Conservation (phyloP, 1,140 invertebrate genomes). For the Penaeus vannamei region DNA sequence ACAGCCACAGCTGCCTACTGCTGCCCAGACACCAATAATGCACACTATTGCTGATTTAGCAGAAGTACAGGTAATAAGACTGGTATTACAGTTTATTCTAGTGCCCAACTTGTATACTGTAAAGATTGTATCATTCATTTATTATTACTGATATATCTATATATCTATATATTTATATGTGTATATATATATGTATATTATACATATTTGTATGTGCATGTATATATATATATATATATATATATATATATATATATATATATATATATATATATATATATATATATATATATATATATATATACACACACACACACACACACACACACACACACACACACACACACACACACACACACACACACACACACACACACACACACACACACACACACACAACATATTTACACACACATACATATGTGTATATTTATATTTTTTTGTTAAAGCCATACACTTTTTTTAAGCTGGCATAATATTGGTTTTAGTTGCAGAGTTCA, state of each 20-base stretch:
- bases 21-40: constrained; percentile 32
- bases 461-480: not conserved
- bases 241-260: constrained; percentile 23
- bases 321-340: not conserved
- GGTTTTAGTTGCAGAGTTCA: constrained; percentile 9
- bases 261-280: too few relatives aligned
- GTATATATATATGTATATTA: not conserved
- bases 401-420: not conserved
- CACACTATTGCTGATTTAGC: constrained; percentile 31
- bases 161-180: too few relatives aligned
- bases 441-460: not conserved
- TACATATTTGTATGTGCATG: not conserved
- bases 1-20: constrained; percentile 38
- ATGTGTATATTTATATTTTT: not conserved
- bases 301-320: not conserved
- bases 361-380: not conserved
- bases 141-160: too few relatives aligned
- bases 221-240: constrained; percentile 1
- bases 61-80: constrained; percentile 40
- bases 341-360: not conserved
- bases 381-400: not conserved
- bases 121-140: not conserved
- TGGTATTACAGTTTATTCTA: not conserved
- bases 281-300: not conserved
- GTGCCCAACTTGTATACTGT: not conserved